Evolutionary conservation across 2,113 vertebrate genomes (phyloP), one percentile per base, ranked within the genome.

Genomic region (Psilopsiagon aymara): DNA sequence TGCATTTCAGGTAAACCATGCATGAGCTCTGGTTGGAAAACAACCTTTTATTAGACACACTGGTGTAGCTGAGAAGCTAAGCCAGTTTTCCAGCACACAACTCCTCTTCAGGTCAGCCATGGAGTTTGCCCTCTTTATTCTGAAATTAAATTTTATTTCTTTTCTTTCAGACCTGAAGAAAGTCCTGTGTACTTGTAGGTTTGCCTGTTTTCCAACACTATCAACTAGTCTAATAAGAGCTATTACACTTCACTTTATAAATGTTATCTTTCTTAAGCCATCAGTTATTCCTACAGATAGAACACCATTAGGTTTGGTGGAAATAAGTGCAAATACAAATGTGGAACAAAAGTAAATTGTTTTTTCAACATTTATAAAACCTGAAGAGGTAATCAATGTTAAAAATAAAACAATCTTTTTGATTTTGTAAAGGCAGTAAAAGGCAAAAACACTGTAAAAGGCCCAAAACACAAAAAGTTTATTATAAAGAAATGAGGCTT

Each of bases 401-500:
- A 28, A 81, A 66, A 82, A 62, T 55, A 63, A 59, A 81, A 6
- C 29, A 41, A 52, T 25, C 0, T 17, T 88, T 51, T 82, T 69
- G 5, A 68, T 80, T 90, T 43, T 94, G 27, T 82, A 80, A 93
- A 86, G 43, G 47, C 14, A 52, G 27, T 8, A 85, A 70, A 82
- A 83, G 4, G 12, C 28, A 88, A 93, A 92, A 88, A 7, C 13
- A n/a, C 11, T 24, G 11, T 7, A 84, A 62, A 91, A 84, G 18
- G 55, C 5, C 1, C 20, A 68, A 89, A 86, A 43, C 37, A 7
- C n/a, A 83, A 90, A 86, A 69, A 68, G 5, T 4, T 79, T 64
- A 37, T 84, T 86, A n/a, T 49, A 86, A 83, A 29, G 60, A 82
- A 87, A 88, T 81, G 23, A 11, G 20, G 46, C 10, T 95, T 98